Percentiles rank a stretch among this genome's conserved stretches.
Conservation (phyloP, 2,888 invertebrate genomes). For the Rhamnusium bicolor region DNA sequence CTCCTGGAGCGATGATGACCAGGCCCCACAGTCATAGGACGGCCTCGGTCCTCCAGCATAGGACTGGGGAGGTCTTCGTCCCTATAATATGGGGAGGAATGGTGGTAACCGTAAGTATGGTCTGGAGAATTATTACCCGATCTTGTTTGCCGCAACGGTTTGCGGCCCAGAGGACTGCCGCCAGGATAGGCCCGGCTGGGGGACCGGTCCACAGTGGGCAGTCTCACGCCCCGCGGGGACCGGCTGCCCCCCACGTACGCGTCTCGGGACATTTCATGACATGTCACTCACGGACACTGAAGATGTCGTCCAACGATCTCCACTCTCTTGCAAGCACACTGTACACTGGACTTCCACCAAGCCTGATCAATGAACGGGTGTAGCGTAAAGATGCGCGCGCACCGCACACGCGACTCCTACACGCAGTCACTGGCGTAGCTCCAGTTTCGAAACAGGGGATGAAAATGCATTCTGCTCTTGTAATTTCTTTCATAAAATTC, state of each 20-base stretch:
- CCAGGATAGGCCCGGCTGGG: conserved; percentile 87
- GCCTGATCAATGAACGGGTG: conserved; percentile 72
- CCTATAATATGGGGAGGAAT: conserved; percentile 83
- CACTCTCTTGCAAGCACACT: conserved; percentile 52
- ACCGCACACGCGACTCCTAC: conserved; percentile 52
- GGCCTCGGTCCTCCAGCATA: conserved; percentile 84
- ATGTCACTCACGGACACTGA: conserved; percentile 62
- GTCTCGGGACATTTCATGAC: conserved; percentile 76
- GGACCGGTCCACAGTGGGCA: conserved; percentile 92
- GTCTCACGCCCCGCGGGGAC: conserved; percentile 81
- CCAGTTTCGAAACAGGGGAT: not conserved
- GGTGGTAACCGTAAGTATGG: conserved; percentile 72
- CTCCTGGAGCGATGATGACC: conserved; percentile 85
- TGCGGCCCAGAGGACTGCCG: conserved; percentile 71
- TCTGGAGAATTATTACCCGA: conserved; percentile 77
- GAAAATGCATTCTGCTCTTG: not conserved
- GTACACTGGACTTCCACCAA: conserved; percentile 45
- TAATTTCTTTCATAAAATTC: too few relatives aligned
- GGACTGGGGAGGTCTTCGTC: conserved; percentile 90
- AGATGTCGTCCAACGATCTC: conserved; percentile 59
- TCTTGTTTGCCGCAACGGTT: conserved; percentile 71
- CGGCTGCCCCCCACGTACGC: conserved; percentile 78
- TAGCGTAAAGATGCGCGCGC: conserved; percentile 68
- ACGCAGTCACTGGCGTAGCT: conserved; percentile 53
- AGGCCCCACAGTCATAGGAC: conserved; percentile 74